phyloP scores from a whole-genome alignment of 2,888 invertebrate species.

The Notodonta dromedarius region DNA sequence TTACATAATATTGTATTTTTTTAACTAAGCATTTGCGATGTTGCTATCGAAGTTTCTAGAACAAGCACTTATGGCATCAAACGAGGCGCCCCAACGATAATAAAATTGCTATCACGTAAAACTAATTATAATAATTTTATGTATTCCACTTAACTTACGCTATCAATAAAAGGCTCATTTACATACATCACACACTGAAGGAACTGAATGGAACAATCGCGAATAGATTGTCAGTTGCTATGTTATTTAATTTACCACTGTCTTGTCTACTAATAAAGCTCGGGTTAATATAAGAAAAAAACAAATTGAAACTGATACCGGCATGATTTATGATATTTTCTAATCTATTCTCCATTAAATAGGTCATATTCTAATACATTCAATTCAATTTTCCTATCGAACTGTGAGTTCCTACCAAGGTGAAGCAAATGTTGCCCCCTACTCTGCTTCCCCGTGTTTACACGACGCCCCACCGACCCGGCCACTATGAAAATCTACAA shows the following conservation, averaged over 20 bases:
- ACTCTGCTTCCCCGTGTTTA: slow-evolving; percentile 48
- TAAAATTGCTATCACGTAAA: slow-evolving; percentile 34
- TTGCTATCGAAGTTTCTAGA: slow-evolving; percentile 24
- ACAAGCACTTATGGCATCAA: slow-evolving; percentile 29
- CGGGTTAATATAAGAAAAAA: slow-evolving; percentile 19
- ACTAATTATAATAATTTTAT: slow-evolving; percentile 21
- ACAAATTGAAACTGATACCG: slow-evolving; percentile 13
- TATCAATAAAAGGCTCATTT: slow-evolving; percentile 19
- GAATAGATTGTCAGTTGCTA: slow-evolving; percentile 22
- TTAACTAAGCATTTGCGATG: neutral
- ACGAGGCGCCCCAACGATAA: slow-evolving; percentile 34
- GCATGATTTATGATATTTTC: slow-evolving; percentile 18
- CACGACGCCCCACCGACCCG: slow-evolving; percentile 53
- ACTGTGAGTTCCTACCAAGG: slow-evolving; percentile 53
- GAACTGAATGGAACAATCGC: slow-evolving; percentile 23
- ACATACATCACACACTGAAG: slow-evolving; percentile 16
- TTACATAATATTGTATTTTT: neutral
- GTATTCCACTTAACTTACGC: slow-evolving; percentile 14
- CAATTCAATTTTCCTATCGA: slow-evolving; percentile 41
- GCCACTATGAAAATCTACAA: slow-evolving; percentile 65
- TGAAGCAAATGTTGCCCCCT: slow-evolving; percentile 55
- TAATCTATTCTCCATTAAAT: slow-evolving; percentile 34
- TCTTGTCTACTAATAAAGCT: slow-evolving; percentile 23
- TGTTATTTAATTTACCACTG: slow-evolving; percentile 17
- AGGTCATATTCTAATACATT: slow-evolving; percentile 46